Evolutionary conservation across 2,113 vertebrate species (phyloP).

Genomic region (Tyto alba): DNA sequence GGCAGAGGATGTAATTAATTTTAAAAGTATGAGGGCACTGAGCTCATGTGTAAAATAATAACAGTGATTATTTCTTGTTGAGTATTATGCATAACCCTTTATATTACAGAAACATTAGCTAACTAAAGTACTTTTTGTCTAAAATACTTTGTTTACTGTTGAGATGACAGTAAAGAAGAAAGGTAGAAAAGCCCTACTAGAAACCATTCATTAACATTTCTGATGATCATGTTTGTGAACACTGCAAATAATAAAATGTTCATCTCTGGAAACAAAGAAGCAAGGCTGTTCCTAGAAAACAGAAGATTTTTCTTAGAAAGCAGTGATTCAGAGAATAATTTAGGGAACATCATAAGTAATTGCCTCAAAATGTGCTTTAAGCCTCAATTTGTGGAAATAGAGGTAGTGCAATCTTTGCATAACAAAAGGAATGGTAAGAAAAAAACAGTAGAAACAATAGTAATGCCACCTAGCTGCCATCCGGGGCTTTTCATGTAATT

Average conservation of each 20-base stretch:
- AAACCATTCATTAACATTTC: background rate
- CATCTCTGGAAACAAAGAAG: background rate
- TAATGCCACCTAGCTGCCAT: conserved; percentile 44
- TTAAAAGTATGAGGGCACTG: background rate
- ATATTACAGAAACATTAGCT: background rate
- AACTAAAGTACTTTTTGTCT: background rate
- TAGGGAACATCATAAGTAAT: background rate
- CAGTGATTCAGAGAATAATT: background rate
- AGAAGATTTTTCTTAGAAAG: background rate
- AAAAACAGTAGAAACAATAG: background rate
- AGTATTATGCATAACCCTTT: background rate
- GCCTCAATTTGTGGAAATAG: background rate
- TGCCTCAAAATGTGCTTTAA: background rate
- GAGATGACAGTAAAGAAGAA: background rate
- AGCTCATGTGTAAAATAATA: background rate
- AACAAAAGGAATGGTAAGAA: background rate
- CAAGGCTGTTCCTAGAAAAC: background rate
- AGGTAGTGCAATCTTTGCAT: background rate
- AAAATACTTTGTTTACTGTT: background rate
- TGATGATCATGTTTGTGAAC: background rate
- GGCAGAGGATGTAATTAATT: background rate
- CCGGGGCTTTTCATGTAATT: background rate
- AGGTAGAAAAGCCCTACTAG: background rate
- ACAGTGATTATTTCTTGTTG: background rate
- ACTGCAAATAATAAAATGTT: background rate